A percentile compares a stretch with the other conserved stretches of the same genome.
These are phyloP conservation scores for Rhinatrema bivittatum DNA, from an alignment of 2,797 vertebrate genomes.

Conservation along the genomic window DNA sequence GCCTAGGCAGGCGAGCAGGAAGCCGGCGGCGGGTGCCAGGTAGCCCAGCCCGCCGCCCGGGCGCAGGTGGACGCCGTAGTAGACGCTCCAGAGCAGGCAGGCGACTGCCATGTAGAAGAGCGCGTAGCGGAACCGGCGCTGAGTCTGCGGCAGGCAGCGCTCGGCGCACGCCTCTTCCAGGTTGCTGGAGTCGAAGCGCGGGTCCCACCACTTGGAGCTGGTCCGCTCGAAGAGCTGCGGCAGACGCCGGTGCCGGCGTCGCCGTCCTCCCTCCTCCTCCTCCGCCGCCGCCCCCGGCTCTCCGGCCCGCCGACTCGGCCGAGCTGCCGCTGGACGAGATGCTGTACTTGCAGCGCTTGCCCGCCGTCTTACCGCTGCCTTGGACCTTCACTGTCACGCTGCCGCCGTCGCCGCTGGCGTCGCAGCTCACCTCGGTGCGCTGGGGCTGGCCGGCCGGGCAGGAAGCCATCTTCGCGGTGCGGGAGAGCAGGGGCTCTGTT, in stretches of 20 bases:
- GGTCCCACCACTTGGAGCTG: slow-evolving; percentile 90
- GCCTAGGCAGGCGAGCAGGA: slow-evolving; percentile 69
- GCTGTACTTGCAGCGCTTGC: slow-evolving; percentile 81
- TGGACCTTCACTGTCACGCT: slow-evolving; percentile 79
- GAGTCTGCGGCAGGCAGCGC: slow-evolving; percentile 90
- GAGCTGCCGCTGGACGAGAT: slow-evolving; percentile 95
- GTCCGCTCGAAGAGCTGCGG: slow-evolving; percentile 91
- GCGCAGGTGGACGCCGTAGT: slow-evolving; percentile 71
- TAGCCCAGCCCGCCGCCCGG: slow-evolving; percentile 65
- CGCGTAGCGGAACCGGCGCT: slow-evolving; percentile 87
- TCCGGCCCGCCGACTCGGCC: slow-evolving; percentile 71
- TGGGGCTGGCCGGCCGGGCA: slow-evolving; percentile 75
- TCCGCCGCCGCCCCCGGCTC: slow-evolving; percentile 41
- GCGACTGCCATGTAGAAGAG: slow-evolving; percentile 82
- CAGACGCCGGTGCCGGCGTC: slow-evolving; percentile 55
- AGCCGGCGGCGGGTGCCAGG: slow-evolving; percentile 70
- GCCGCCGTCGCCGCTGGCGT: slow-evolving; percentile 71
- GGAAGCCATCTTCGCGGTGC: slow-evolving; percentile 76
- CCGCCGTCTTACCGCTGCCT: no score
- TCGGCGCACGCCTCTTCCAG: slow-evolving; percentile 92
- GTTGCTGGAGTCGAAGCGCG: slow-evolving; percentile 87
- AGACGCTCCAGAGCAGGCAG: slow-evolving; percentile 80
- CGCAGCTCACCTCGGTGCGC: slow-evolving; percentile 87
- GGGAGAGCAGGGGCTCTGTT: slow-evolving; percentile 3
- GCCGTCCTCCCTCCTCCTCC: no score